Evolutionary conservation across 2,113 vertebrate genomes (phyloP).

Genomic region (Myrmecobius fasciatus): DNA sequence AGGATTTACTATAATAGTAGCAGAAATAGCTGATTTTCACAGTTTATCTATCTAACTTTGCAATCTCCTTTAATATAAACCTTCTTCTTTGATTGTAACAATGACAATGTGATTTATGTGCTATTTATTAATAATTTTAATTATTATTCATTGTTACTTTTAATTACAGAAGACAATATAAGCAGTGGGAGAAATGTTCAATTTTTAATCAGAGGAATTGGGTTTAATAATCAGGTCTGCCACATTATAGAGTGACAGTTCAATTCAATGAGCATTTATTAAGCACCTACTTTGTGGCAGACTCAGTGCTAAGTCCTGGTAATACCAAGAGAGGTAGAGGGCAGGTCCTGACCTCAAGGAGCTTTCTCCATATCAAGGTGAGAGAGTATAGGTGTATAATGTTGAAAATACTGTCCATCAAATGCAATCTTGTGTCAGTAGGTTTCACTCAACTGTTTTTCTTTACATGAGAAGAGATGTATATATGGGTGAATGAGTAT

Average conservation of each 20-base stretch:
- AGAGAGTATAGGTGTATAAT: background rate
- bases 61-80: too few species aligned
- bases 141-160: background rate
- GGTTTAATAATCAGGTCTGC: background rate
- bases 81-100: too few species aligned
- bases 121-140: too few species aligned
- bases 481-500: background rate
- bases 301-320: background rate
- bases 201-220: background rate
- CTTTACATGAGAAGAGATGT: background rate
- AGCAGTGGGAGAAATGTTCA: background rate
- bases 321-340: background rate
- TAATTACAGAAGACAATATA: background rate
- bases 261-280: background rate
- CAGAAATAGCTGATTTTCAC: too few species aligned
- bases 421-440: background rate
- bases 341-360: background rate
- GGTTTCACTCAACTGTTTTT: background rate
- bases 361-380: background rate
- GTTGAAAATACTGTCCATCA: background rate
- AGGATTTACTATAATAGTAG: too few species aligned
- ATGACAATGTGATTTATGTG: too few species aligned
- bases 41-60: too few species aligned
- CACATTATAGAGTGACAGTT: too few species aligned
- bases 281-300: background rate